Evolutionary conservation across 2,888 invertebrate genomes (phyloP).

Genomic region (Tenodera sinensis): DNA sequence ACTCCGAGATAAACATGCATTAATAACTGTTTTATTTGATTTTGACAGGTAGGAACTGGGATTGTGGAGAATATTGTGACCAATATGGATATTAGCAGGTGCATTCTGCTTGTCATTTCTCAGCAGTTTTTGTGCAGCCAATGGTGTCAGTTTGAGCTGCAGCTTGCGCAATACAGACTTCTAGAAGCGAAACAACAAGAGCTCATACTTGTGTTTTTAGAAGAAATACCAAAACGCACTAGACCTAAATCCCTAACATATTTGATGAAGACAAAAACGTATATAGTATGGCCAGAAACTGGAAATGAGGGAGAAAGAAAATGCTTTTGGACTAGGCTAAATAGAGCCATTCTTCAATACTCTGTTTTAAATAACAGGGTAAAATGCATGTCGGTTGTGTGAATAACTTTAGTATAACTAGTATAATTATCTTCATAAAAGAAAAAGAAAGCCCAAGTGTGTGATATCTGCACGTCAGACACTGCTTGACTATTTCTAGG

Average conservation of each 20-base stretch:
- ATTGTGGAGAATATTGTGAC: conserved; percentile 68
- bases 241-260: conserved; percentile 62
- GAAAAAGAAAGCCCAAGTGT: too few relatives aligned
- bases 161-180: conserved; percentile 62
- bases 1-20: neutral
- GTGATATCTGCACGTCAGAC: too few relatives aligned
- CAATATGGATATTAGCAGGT: conserved; percentile 63
- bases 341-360: conserved; percentile 42
- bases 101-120: conserved; percentile 61
- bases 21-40: conserved; percentile 43
- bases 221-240: conserved; percentile 57
- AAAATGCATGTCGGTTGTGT: conserved; percentile 6
- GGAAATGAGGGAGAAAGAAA: conserved; percentile 38
- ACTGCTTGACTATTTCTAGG: too few relatives aligned
- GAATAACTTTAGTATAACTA: neutral
- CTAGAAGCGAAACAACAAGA: conserved; percentile 60
- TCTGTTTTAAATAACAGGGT: neutral
- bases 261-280: conserved; percentile 65
- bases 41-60: conserved; percentile 61
- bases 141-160: conserved; percentile 73
- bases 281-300: conserved; percentile 61
- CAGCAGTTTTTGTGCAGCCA: conserved; percentile 61
- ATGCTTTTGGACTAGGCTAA: conserved; percentile 50
- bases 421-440: neutral
- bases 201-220: conserved; percentile 60